Percentiles rank a stretch among this genome's conserved stretches.
phyloP scores from a whole-genome alignment of 2,797 vertebrate species.

The Argya squamiceps region DNA sequence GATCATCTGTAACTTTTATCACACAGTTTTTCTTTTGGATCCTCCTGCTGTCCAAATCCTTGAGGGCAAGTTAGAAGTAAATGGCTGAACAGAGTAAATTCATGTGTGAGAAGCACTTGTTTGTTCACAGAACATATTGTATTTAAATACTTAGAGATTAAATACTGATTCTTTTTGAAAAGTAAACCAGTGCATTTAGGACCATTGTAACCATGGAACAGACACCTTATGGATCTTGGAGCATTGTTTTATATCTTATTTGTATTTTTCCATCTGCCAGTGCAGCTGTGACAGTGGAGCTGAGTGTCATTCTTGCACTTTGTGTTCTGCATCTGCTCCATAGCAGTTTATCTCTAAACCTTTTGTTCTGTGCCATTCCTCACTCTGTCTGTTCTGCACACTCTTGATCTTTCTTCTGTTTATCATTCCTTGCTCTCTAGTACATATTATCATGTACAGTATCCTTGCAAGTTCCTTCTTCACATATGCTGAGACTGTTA shows the following conservation, averaged over 20 bases:
- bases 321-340: conserved; percentile 56
- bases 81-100: background rate
- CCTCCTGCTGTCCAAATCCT: background rate
- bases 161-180: conserved; percentile 1
- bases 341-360: conserved; percentile 46
- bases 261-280: conserved; percentile 62
- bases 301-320: conserved; percentile 53
- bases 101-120: background rate
- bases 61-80: background rate
- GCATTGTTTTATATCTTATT: conserved; percentile 45
- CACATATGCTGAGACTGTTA: background rate
- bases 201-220: background rate
- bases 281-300: conserved; percentile 58
- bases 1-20: background rate
- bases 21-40: background rate
- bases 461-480: background rate
- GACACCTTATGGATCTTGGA: conserved; percentile 45
- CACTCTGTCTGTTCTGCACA: conserved; percentile 32
- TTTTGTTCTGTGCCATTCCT: conserved; percentile 50
- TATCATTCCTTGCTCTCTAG: conserved; percentile 16
- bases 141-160: background rate
- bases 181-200: background rate
- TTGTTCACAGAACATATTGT: background rate
- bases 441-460: background rate
- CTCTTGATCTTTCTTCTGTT: conserved; percentile 50